Evolutionary conservation across 2,888 invertebrate genomes (phyloP), one percentile per base, ranked within the genome.

Genomic region (Nymphalis urticae): DNA sequence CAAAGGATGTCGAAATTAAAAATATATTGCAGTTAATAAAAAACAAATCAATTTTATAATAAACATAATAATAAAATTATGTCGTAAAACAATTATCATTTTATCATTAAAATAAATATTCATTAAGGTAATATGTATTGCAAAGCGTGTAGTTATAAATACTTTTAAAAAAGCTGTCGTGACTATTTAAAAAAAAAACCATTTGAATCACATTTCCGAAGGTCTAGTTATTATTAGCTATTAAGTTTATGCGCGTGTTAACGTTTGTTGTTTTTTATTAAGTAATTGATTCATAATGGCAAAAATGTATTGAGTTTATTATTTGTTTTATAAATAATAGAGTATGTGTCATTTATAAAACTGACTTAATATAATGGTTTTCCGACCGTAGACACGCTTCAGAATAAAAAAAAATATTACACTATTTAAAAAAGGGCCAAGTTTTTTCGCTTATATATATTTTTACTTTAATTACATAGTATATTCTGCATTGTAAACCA

Each of bases 51-150:
- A 16, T 53, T 53, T 53, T 27, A 16, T 16, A 24, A 32, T 56
- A 32, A n/a, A 32, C 27, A 56, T 32, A 54, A 54, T 32, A 27
- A 56, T 32, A 32, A n/a, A 32, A 32, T 56, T 27, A 32, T 8
- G n/a, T 56, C 32, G 54, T 56, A 32, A 56, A 56, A 56, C 32
- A 56, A 56, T 56, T 56, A 56, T 27, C 17, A 32, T 17, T 56
- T 56, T 56, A 56, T 32, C 54, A 56, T 56, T 56, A 1, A 27
- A 56, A 56, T 56, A 56, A 56, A 56, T 56, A 56, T 56, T 56
- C 54, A 56, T 56, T 27, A 56, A 7, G 9, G 1, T n/a, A 56
- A 56, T 27, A 17, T 27, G 27, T 27, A 17, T 17, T 2, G 54
- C 17, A 32, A 56, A 27, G 32, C 54, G 54, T 56, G 54, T 9